Conservation (phyloP, 2,113 vertebrate species). For the Corythoichthys intestinalis region DNA sequence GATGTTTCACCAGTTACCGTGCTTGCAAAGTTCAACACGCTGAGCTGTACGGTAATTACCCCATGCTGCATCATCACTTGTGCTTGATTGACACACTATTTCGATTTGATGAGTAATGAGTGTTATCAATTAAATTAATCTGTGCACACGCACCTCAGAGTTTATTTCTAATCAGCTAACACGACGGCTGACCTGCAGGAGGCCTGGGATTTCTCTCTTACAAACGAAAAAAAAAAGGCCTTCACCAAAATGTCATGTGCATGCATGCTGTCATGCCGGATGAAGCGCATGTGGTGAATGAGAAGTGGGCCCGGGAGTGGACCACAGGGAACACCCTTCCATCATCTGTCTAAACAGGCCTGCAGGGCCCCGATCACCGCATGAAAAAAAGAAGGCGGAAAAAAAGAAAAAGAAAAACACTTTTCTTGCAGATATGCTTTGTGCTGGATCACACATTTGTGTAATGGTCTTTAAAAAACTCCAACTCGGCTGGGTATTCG, state of each 20-base stretch:
- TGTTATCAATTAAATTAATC: conserved; percentile 34
- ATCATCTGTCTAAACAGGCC: conserved; percentile 69
- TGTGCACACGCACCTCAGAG: conserved; percentile 3
- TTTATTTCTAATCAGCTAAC: conserved; percentile 38
- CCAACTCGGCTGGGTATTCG: conserved; percentile 59
- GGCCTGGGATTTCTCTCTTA: conserved; percentile 40
- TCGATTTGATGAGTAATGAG: conserved; percentile 14
- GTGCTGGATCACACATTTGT: conserved; percentile 59
- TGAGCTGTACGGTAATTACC: background rate
- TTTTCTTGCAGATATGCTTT: conserved; percentile 44
- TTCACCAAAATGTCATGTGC: conserved; percentile 57
- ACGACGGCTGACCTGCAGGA: conserved; percentile 26
- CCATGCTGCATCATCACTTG: conserved; percentile 3
- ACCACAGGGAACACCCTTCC: conserved; percentile 67
- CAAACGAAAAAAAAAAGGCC: conserved; percentile 34
- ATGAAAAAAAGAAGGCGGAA: background rate
- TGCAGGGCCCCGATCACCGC: conserved; percentile 49
- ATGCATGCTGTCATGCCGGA: conserved; percentile 51
- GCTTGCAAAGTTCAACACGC: background rate
- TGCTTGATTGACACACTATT: conserved; percentile 15
- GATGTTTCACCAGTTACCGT: background rate
- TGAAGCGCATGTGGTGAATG: conserved; percentile 51
- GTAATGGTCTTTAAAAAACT: conserved; percentile 52
- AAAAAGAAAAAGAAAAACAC: conserved; percentile 28
- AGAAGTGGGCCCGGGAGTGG: conserved; percentile 56